phyloP scores from a whole-genome alignment of 2,113 vertebrate species.

The Halichoerus grypus region DNA sequence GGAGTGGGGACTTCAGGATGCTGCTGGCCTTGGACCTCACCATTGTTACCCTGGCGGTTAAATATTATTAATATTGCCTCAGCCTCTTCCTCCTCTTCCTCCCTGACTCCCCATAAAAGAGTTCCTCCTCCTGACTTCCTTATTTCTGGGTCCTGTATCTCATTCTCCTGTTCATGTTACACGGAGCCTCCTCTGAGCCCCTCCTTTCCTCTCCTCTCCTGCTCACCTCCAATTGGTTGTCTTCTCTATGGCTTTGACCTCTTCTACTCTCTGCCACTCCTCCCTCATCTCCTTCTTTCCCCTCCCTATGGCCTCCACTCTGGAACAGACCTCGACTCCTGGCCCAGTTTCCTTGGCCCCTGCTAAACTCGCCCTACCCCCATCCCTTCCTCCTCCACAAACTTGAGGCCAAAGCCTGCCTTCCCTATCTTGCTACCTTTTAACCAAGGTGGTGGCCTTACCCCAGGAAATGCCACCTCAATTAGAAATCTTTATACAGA shows the following conservation, averaged over 20 bases:
- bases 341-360: not conserved
- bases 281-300: not conserved
- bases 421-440: not conserved
- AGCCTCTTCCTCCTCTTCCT: not conserved
- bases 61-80: not conserved
- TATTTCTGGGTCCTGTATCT: not conserved
- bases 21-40: not conserved
- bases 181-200: not conserved
- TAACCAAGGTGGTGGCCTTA: not conserved
- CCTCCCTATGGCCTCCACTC: not conserved
- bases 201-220: not conserved
- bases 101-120: constrained; percentile 28
- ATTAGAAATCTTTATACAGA: not conserved
- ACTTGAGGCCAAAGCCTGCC: not conserved
- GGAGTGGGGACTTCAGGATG: not conserved
- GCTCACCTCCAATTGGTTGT: not conserved
- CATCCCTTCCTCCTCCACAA: not conserved
- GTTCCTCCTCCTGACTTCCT: constrained; percentile 73
- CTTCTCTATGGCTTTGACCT: not conserved
- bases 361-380: not conserved
- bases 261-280: not conserved
- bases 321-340: not conserved
- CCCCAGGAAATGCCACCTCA: not conserved
- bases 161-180: not conserved
- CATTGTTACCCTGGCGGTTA: not conserved